phyloP scores from a whole-genome alignment of 2,888 invertebrate species.

The Pachliopta kotzebuea region DNA sequence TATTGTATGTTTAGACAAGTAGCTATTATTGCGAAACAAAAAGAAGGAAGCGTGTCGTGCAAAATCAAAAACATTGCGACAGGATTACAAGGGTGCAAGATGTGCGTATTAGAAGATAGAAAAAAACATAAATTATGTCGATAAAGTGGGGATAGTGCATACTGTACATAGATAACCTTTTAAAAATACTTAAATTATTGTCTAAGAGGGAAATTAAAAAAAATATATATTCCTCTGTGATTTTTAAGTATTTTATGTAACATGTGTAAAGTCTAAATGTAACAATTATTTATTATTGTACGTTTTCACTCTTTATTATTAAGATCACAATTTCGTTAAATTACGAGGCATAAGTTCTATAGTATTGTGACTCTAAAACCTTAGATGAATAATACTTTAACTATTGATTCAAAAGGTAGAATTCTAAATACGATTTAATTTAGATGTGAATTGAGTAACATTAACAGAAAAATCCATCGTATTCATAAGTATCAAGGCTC shows the following conservation, averaged over 20 bases:
- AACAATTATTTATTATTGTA: constrained; percentile 74
- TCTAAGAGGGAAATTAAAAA: constrained; percentile 66
- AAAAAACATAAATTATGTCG: constrained; percentile 26
- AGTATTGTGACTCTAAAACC: constrained; percentile 41
- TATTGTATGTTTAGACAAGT: constrained; percentile 52
- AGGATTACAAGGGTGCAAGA: constrained; percentile 64
- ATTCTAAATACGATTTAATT: constrained; percentile 46
- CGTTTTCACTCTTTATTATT: constrained; percentile 72
- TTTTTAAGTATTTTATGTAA: constrained; percentile 67
- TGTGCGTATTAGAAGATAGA: constrained; percentile 35
- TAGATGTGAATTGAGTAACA: constrained; percentile 48
- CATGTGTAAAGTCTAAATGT: constrained; percentile 72
- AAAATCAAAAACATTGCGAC: constrained; percentile 57
- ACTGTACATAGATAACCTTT: constrained; percentile 28
- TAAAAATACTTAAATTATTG: constrained; percentile 37
- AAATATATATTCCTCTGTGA: constrained; percentile 61
- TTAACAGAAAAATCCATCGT: constrained; percentile 65
- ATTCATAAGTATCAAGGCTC: constrained; percentile 37
- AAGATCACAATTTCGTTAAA: constrained; percentile 59
- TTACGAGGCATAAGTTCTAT: constrained; percentile 53
- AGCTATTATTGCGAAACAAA: constrained; percentile 52
- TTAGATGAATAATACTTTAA: constrained; percentile 48
- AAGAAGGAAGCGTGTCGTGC: constrained; percentile 67
- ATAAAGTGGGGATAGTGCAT: constrained; percentile 25
- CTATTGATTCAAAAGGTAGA: constrained; percentile 44